These are phyloP conservation scores for Stegophylla sp. DNA, from an alignment of 2,888 invertebrate genomes.

Conservation along the genomic window DNA sequence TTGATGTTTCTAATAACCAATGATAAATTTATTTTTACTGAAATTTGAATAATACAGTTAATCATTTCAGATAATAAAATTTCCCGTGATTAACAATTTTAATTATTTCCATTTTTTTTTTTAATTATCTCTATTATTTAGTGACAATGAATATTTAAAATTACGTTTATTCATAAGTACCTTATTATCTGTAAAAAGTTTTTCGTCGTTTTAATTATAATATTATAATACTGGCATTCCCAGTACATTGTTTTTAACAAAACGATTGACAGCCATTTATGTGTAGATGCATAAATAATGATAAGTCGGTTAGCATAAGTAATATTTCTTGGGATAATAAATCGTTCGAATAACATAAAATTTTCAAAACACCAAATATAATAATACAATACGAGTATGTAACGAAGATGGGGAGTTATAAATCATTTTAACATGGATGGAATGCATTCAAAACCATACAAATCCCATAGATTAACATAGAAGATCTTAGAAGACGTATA, in stretches of 20 bases:
- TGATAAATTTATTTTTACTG: background rate
- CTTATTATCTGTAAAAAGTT: no score
- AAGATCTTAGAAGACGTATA: background rate
- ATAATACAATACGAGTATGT: background rate
- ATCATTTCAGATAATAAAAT: no score
- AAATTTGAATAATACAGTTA: background rate
- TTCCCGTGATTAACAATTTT: background rate
- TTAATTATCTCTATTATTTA: background rate
- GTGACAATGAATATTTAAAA: no score
- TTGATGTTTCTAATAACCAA: background rate
- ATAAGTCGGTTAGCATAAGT: no score
- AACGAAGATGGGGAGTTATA: constrained; percentile 2
- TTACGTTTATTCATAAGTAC: no score
- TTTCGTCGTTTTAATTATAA: no score
- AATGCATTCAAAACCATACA: constrained; percentile 7
- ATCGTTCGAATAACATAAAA: constrained; percentile 3
- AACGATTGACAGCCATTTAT: no score
- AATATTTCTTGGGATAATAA: background rate
- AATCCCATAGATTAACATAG: constrained; percentile 38
- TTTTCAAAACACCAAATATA: background rate
- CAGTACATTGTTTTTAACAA: no score
- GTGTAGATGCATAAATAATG: no score
- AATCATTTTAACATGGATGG: constrained; percentile 20
- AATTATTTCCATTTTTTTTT: background rate
- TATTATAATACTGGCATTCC: no score